Evolutionary conservation across 2,797 vertebrate species (phyloP), one percentile per base, ranked within the genome.

Genomic region (Chromis chromis): DNA sequence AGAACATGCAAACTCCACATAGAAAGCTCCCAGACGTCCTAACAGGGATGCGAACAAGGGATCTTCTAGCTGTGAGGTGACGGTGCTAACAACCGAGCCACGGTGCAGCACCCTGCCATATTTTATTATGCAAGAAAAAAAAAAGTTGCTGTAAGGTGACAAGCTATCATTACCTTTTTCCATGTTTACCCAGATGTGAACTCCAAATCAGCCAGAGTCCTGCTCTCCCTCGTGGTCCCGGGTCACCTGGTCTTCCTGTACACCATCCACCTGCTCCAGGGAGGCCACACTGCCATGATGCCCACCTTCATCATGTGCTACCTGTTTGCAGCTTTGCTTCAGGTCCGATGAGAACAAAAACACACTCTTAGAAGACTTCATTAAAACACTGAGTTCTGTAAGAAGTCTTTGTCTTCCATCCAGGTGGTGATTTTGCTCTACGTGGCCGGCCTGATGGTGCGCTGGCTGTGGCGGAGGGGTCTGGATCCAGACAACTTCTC

Each of bases 401-500:
- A 49, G 46, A 31, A 22, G 40, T 14, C 40, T 42, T 5, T 17
- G 40, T 42, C 2, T 42, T n/a, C n/a, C 5, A 0, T 65, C 4
- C 91, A 98, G 96, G 96, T 97, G 84, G 74, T 85, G 62, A 89
- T 96, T 84, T 89, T 98, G 83, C 94, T 97, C 10, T 95, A 94
- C 0, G 9, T 91, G 42, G 94, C 96, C 2, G 92, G 94, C 68
- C 79, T 96, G 82, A 89, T 96, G 40, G 95, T 97, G 55, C 89
- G 91, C 17, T 91, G 96, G 85, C 92, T 95, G 75, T 97, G 97
- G 97, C 65, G 83, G 57, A 91, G 91, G 73, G 92, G 94, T 1
- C 85, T 96, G 88, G 97, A 97, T 78, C 97, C 96, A 0, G 97
- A 97, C 79, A 96, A 94, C 76, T 96, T 95, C 90, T 96, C 96